Percentiles rank a stretch among this genome's conserved stretches.
Evolutionary conservation across 1,140 invertebrate species (phyloP).

Genomic region (Drosophila sulfurigaster): DNA sequence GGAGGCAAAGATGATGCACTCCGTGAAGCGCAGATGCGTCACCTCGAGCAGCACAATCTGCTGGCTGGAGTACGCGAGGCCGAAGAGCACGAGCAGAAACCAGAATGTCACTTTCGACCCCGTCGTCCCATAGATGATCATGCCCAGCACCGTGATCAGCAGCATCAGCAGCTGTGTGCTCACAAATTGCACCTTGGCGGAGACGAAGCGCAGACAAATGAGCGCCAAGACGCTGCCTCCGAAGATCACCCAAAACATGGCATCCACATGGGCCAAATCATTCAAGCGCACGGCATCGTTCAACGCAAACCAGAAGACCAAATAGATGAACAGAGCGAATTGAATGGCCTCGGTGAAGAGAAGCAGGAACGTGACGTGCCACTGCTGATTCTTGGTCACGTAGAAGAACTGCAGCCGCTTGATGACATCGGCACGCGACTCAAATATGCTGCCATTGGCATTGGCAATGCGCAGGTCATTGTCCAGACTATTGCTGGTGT

Average conservation of each 20-base stretch:
- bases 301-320: constrained; percentile 76
- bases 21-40: constrained; percentile 71
- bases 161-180: constrained; percentile 57
- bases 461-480: constrained; percentile 79
- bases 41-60: constrained; percentile 74
- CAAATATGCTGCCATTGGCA: constrained; percentile 76
- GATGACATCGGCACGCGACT: constrained; percentile 67
- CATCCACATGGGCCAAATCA: constrained; percentile 55
- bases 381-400: constrained; percentile 79
- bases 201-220: constrained; percentile 58
- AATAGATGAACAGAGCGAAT: constrained; percentile 75
- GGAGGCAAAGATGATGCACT: constrained; percentile 57
- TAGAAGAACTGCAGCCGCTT: constrained; percentile 80
- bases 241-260: constrained; percentile 77
- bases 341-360: constrained; percentile 77
- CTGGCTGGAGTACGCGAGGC: constrained; percentile 69
- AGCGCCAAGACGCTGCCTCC: constrained; percentile 60
- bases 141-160: constrained; percentile 62
- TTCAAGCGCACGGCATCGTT: constrained; percentile 65
- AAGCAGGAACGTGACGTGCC: constrained; percentile 71
- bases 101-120: constrained; percentile 66
- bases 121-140: constrained; percentile 70
- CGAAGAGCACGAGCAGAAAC: constrained; percentile 73
- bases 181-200: constrained; percentile 75
- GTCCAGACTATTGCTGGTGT: constrained; percentile 73